These are phyloP conservation scores for Alcedo quadribrachys DNA, from an alignment of 2,797 vertebrate genomes.

Conservation along the genomic window DNA sequence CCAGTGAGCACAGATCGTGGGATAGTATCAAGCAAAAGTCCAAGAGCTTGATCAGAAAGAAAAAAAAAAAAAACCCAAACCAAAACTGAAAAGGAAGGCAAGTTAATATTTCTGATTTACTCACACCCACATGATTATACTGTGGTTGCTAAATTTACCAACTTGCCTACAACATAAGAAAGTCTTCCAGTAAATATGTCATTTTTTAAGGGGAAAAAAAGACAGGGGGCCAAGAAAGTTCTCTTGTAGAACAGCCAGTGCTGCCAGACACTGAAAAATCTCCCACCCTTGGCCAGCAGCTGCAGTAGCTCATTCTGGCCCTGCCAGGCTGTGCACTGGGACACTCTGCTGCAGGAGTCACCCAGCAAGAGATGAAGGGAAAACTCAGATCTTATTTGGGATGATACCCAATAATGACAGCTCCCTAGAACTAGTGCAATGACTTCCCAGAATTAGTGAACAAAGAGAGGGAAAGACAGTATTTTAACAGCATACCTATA, in stretches of 20 bases:
- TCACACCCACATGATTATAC: background rate
- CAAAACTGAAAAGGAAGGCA: slow-evolving; percentile 49
- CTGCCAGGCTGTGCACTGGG: background rate
- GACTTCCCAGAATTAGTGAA: slow-evolving; percentile 52
- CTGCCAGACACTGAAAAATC: slow-evolving; percentile 22
- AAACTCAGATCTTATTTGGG: slow-evolving; percentile 23
- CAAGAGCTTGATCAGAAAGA: slow-evolving; percentile 33
- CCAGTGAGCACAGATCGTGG: background rate
- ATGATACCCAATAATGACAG: background rate
- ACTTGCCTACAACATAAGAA: background rate
- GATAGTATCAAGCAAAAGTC: background rate
- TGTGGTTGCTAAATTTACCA: slow-evolving; percentile 38
- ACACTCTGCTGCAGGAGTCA: background rate
- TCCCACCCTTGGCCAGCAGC: background rate
- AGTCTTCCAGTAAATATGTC: slow-evolving; percentile 18
- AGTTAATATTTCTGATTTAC: slow-evolving; percentile 27
- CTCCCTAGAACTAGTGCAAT: slow-evolving; percentile 1
- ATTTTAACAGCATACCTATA: slow-evolving; percentile 90
- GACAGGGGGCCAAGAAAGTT: slow-evolving; percentile 27
- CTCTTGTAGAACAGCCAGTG: slow-evolving; percentile 48
- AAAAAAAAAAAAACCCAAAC: background rate
- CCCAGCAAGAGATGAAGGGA: background rate
- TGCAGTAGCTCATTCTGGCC: background rate
- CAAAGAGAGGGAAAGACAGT: slow-evolving; percentile 60
- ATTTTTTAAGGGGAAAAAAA: background rate